Base-by-base conservation (phyloP, 2,888 invertebrate species). In the Parnassius smintheus region DNA sequence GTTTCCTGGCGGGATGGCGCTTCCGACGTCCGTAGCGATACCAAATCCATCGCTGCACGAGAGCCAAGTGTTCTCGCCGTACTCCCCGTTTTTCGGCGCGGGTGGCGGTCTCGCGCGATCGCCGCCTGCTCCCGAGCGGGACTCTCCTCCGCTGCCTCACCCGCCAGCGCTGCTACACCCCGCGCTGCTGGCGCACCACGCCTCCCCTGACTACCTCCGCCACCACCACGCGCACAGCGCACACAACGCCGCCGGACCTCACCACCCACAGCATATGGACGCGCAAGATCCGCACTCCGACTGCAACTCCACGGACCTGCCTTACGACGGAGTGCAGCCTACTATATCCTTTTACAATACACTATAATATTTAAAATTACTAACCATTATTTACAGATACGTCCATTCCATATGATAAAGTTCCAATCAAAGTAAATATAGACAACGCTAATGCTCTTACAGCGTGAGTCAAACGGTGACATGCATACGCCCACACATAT, bases 11-110 rank as follows among this genome's bases (percentile, higher is more conserved):
- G 96, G 97, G 92, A 94, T 98, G 91, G 96, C 97, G 77, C 93
- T 98, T 84, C 98, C 98, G 72, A 98, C 98, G 66, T 97, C 98
- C 68, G 98, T 98, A 81, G 98, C 98, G 83, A 98, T 98, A 85
- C 97, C 98, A 66, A 98, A 98, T 89, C 98, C 98, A 65, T 96
- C 97, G 82, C 94, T 98, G 75, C 98, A 98, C 93, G 97, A 97
- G 93, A 97, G 97, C 84, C 97, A 97, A 92, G 96, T 97, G 81
- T 97, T 97, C 90, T 97, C 97, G 72, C 97, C 97, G 73, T 97
- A 97, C 92, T 96, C 96, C 80, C 97, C 97, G 73, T 97, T 97
- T 92, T 97, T 97, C 91, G 96, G 95, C 72, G 92, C 93, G 64
- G 93, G 93, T 56, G 92, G 80, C 66, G 93, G 83, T 3, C 68